A percentile compares a stretch with the other conserved stretches of the same genome.
Conservation (phyloP, 1,140 invertebrate species). For the Cherax quadricarinatus region DNA sequence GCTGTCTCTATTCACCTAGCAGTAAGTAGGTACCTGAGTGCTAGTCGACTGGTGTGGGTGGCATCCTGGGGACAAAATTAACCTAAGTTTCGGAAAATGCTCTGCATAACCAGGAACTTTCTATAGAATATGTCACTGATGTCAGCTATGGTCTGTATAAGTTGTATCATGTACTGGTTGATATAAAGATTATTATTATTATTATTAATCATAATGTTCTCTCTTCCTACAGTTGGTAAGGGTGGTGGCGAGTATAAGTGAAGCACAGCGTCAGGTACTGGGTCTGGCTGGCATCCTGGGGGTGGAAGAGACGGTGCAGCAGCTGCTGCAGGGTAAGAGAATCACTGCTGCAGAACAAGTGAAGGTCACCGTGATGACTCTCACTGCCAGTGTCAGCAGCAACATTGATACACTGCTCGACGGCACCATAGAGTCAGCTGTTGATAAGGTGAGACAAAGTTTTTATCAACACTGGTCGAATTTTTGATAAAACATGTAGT, state of each 20-base stretch:
- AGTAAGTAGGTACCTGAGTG: no score
- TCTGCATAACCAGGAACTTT: no score
- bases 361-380: neutral
- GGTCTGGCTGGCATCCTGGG: neutral
- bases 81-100: no score
- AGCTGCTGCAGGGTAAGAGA: neutral
- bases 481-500: no score
- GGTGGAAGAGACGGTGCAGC: neutral
- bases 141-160: no score
- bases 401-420: conserved; percentile 25
- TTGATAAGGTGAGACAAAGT: neutral
- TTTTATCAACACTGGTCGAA: neutral
- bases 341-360: neutral
- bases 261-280: neutral
- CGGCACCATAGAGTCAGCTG: neutral
- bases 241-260: neutral
- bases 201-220: no score
- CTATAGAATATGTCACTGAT: no score
- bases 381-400: conserved; percentile 9
- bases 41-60: no score
- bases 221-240: neutral
- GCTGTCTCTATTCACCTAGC: no score
- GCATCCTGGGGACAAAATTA: no score
- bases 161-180: no score
- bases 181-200: no score